Percentiles rank a stretch among this genome's conserved stretches.
phyloP scores from a whole-genome alignment of 2,888 invertebrate genomes.

The Colostygia pectinataria region DNA sequence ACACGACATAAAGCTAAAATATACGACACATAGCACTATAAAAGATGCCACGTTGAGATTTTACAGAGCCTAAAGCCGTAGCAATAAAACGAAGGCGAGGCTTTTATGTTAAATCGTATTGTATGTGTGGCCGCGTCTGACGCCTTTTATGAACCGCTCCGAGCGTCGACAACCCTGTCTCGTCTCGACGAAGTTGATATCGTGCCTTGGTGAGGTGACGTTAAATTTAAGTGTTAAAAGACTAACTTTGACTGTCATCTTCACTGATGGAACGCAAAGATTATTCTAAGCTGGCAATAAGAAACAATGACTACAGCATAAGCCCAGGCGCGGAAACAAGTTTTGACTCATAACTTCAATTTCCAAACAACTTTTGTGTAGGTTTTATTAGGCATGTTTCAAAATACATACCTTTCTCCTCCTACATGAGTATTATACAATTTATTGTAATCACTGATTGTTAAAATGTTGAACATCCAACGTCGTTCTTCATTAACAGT shows the following conservation, averaged over 20 bases:
- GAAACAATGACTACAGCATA: constrained; percentile 24
- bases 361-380: constrained; percentile 12
- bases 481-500: constrained; percentile 15
- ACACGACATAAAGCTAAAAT: constrained; percentile 67
- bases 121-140: constrained; percentile 55
- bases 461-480: constrained; percentile 10
- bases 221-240: constrained; percentile 21
- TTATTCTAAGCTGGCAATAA: constrained; percentile 22
- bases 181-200: constrained; percentile 32
- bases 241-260: constrained; percentile 11
- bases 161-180: constrained; percentile 34
- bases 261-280: constrained; percentile 20
- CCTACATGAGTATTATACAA: constrained; percentile 10
- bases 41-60: constrained; percentile 69
- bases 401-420: constrained; percentile 17
- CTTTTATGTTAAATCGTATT: constrained; percentile 65
- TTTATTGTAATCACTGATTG: constrained; percentile 12
- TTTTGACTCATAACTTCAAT: constrained; percentile 22
- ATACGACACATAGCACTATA: constrained; percentile 66
- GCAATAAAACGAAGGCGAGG: constrained; percentile 66
- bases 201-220: constrained; percentile 25
- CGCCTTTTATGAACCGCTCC: constrained; percentile 37
- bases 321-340: constrained; percentile 18
- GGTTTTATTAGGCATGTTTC: constrained; percentile 22
- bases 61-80: constrained; percentile 60